These are phyloP conservation scores for Liposcelis brunnea DNA, from an alignment of 2,888 invertebrate genomes.

Conservation along the genomic window DNA sequence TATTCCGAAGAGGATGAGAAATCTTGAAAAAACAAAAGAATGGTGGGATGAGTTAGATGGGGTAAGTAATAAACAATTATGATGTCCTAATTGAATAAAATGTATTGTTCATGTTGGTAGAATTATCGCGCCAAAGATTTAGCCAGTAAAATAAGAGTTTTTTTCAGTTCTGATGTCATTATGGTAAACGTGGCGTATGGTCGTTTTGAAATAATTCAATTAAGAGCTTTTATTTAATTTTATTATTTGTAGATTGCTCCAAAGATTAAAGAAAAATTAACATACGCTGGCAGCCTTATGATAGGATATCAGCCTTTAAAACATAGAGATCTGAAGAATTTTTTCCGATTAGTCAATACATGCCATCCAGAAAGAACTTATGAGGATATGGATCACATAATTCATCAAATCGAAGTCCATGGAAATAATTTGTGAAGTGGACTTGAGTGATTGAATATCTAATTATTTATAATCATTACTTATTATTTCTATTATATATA, in stretches of 20 bases:
- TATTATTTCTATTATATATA: too few relatives aligned
- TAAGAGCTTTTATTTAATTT: too few relatives aligned
- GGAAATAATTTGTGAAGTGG: slow-evolving; percentile 28
- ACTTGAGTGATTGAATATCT: too few relatives aligned
- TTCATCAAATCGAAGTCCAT: slow-evolving; percentile 43
- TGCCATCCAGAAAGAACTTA: slow-evolving; percentile 46
- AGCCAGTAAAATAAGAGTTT: too few relatives aligned
- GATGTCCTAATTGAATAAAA: slow-evolving; percentile 5
- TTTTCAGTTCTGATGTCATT: too few relatives aligned
- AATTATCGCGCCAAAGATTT: too few relatives aligned
- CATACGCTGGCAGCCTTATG: slow-evolving; percentile 46
- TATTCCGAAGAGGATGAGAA: slow-evolving; percentile 34
- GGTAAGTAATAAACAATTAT: slow-evolving; percentile 20
- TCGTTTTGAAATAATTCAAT: too few relatives aligned
- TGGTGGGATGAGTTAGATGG: slow-evolving; percentile 35
- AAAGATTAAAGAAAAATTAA: slow-evolving; percentile 51
- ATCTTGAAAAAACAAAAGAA: slow-evolving; percentile 26
- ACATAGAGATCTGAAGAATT: slow-evolving; percentile 45
- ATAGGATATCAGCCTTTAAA: slow-evolving; percentile 56
- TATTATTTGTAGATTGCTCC: slow-evolving; percentile 37
- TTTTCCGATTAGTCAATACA: slow-evolving; percentile 56
- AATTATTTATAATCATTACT: too few relatives aligned
- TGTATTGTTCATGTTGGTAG: too few relatives aligned
- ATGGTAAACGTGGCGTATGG: too few relatives aligned
- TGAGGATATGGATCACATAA: slow-evolving; percentile 40